Evolutionary conservation across 1,140 invertebrate genomes (phyloP), one percentile per base, ranked within the genome.

Genomic region (Oscheius sp.): DNA sequence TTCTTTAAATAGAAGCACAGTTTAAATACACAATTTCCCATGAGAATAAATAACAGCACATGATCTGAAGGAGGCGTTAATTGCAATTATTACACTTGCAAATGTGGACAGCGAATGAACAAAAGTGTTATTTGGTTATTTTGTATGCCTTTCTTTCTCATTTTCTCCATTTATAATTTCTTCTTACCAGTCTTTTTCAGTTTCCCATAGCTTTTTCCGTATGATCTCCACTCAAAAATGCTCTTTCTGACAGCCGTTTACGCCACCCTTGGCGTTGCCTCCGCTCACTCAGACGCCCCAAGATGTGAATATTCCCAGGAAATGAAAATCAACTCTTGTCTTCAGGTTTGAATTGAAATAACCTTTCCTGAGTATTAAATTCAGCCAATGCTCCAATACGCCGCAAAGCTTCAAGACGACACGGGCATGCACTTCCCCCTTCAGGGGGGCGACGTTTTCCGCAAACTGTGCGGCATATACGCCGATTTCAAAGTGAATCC

Each of bases 381-480:
- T 65, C 68, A 77, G 76, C 76, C 76, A 3, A 77, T 77, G 66
- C 74, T 77, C 28, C 55, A 75, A 32, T 77, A 77, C 62, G 76
- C 76, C 1, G 61, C 62, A n/a, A 65, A 65, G 38, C 74, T 77
- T 10, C 76, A 77, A 73, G 74, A 63, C 15, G 68, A 77, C 18
- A 77, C 76, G 13, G 76, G 76, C 2, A 65, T 77, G 74, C 76
- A 77, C 29, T 77, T 77, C 32, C 76, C 76, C 10, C 38, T 77
- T 15, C 76, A 77, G 29, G 76, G 76, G 7, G 76, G 73, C 0
- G 49, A 77, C 3, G 68, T 77, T 15, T 77, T 77, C 65, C 55
- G 71, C 26, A 63, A 76, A 38, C 61, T 77, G 15, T 77, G 76
- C 45, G 34, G 31, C 31, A 72, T 77, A 15, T 77, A 76, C 63